phyloP scores from a whole-genome alignment of 2,888 invertebrate species.

The Elegia similella region DNA sequence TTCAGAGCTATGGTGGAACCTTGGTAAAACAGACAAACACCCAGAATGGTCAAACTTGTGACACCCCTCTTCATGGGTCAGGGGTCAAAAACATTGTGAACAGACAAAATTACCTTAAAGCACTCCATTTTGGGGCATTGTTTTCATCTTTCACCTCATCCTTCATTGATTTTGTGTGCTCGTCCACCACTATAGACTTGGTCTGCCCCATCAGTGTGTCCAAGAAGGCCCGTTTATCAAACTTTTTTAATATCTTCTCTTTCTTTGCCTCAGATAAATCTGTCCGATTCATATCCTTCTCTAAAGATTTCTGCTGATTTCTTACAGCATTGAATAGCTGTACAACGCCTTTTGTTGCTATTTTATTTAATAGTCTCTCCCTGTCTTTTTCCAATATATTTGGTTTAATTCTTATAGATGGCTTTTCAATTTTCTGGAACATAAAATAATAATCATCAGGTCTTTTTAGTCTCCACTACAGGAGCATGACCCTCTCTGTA shows the following conservation, averaged over 20 bases:
- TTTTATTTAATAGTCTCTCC: constrained; percentile 89
- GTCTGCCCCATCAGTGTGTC: constrained; percentile 89
- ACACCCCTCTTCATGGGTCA: too few relatives aligned
- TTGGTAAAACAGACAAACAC: too few relatives aligned
- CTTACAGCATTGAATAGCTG: constrained; percentile 95
- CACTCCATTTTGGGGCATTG: constrained; percentile 82
- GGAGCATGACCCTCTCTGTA: too few relatives aligned
- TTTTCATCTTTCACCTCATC: constrained; percentile 64
- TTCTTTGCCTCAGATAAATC: constrained; percentile 89
- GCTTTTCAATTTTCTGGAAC: constrained; percentile 82
- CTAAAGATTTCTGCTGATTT: constrained; percentile 90
- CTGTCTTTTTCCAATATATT: constrained; percentile 87
- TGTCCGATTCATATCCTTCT: constrained; percentile 85
- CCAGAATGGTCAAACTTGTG: too few relatives aligned
- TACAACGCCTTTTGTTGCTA: constrained; percentile 95
- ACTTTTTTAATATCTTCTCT: constrained; percentile 88
- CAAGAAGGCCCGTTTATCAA: constrained; percentile 88
- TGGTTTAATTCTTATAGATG: constrained; percentile 88
- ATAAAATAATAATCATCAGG: too few relatives aligned
- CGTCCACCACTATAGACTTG: constrained; percentile 78
- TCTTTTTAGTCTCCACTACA: too few relatives aligned
- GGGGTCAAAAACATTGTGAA: too few relatives aligned
- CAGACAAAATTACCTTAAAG: constrained; percentile 65
- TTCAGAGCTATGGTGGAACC: too few relatives aligned
- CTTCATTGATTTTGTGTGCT: constrained; percentile 57